Evolutionary conservation across 2,113 vertebrate species (phyloP), one percentile per base, ranked within the genome.

Genomic region (Lepus timidus): DNA sequence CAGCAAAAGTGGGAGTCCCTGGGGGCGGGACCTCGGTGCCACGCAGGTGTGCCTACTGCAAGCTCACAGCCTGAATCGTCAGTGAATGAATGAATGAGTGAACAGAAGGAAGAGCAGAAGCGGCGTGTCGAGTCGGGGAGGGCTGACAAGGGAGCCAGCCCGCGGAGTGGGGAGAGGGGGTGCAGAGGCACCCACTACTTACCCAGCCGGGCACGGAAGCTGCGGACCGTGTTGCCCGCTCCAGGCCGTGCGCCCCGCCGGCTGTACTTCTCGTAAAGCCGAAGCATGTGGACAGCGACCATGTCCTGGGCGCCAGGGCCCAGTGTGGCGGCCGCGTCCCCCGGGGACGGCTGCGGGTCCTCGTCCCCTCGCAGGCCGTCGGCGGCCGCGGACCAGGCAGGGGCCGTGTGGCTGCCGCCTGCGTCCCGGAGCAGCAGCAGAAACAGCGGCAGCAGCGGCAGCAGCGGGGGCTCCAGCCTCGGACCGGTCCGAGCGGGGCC

Each of bases 161-260:
- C 74, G 62, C 36, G 27, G 55, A 19, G 55, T 5, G 55, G 55
- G 29, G 7, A 81, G 25, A 31, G 44, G 78, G 62, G n/a, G 29
- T 25, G 6, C 14, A 6, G 0, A 39, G 65, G 16, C 5, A 33
- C 16, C 62, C 31, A 80, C 44, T 58, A 85, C 99, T 99, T 98
- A 99, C 99, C 99, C 97, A 97, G 98, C 75, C 92, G 97, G 96
- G 98, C 98, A 97, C 98, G 98, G 98, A 99, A 99, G 97, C 99
- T 99, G 98, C 99, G 98, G 79, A 99, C 98, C 0, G 99, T 99
- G 98, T 99, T 99, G 65, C 99, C 99, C 70, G 98, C 98, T 93
- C 98, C 98, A 3, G 99, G 98, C 31, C 97, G 98, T 81, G 96
- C 96, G 65, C 98, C 98, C 36, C 98, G 97, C n/a, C 96, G 95